Evolutionary conservation across 2,888 invertebrate species (phyloP), one percentile per base, ranked within the genome.

Genomic region (Invenusta paracnida): DNA sequence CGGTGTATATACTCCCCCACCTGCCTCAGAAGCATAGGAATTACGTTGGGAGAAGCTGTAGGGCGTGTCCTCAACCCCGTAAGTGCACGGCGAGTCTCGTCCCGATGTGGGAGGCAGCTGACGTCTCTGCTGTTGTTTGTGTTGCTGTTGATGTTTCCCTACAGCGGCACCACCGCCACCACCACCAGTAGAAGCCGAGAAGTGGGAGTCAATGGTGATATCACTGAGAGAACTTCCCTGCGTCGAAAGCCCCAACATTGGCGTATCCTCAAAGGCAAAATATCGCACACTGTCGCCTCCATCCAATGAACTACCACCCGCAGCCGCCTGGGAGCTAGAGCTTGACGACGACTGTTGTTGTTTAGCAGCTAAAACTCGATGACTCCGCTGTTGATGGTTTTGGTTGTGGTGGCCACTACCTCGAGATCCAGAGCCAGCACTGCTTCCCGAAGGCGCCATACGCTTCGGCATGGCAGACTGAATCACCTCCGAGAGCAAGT

Each of bases 401-500:
- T n/a, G n/a, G n/a, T n/a, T n/a, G 17, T 48, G 48, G 17, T 48
- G 48, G 17, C 17, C 11, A 17, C 48, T 48, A 17, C 5, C 48
- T 48, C 48, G 5, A 17, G 48, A 48, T 5, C 48, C 48, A 11
- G 48, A 48, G 11, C 48, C 48, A n/a, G n/a, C n/a, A 48, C 48
- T 48, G 48, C 48, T 48, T 5, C 48, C 48, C 5, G 48, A 48
- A 5, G 48, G 48, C 5, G 48, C 11, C 48, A 48, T 48, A 48
- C 48, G 48, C n/a, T 83, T 83, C 25, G 84, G 84, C 84, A 84
- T 84, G 0, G 84, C 84, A 25, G 84, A 84, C 66, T 84, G 67
- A 84, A 84, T 84, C 1, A 84, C 67, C 29, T 84, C 67, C 11
- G 84, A 84, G 2, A 84, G 27, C 27, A 84, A 29, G 23, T 84